Base-by-base conservation (phyloP, 2,113 vertebrate species). In the Podilymbus podiceps region DNA sequence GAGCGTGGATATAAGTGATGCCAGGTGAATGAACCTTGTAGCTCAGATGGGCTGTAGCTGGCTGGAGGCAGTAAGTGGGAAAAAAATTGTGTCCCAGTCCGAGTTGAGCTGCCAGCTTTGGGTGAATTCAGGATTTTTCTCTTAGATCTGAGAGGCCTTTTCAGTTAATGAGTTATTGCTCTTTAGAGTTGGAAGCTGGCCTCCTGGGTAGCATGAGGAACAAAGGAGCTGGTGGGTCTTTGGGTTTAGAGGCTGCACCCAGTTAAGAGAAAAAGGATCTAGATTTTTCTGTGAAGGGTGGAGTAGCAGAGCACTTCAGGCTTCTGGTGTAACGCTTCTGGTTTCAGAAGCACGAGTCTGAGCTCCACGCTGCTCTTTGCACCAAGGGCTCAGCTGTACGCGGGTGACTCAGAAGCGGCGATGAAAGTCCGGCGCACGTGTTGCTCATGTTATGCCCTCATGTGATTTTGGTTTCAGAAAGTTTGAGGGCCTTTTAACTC, bases 401-500 rank as follows among this genome's bases (percentile, higher is more conserved):
- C 21, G 72, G 42, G 52, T 95, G 91, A 94, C 50, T 96, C 88
- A 90, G 75, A 66, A 63, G 69, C 0, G 15, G 33, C 3, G 24
- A 88, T 56, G n/a, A 59, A 95, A 90, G 46, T 66, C 86, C 80
- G 63, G 33, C 13, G 2, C 0, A 5, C 35, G 11, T 71, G 72
- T 30, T 66, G 72, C 59, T 92, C 94, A 92, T 63, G 13, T 86
- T 74, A 73, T 85, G 5, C 72, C 17, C 59, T 88, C 90, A 73
- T 74, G 68, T 96, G 91, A 92, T 74, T 74, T 62, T 38, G 55
- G 55, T 73, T 83, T 86, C 50, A 86, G 78, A 92, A 93, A 92
- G 67, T 86, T 76, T 74, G 46, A 52, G 55, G 55, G 68, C 47
- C n/a, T 74, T 85, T 93, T 73, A 80, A 82, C 31, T 58, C 50